phyloP scores from a whole-genome alignment of 2,113 vertebrate genomes.

The Leiothrix lutea region DNA sequence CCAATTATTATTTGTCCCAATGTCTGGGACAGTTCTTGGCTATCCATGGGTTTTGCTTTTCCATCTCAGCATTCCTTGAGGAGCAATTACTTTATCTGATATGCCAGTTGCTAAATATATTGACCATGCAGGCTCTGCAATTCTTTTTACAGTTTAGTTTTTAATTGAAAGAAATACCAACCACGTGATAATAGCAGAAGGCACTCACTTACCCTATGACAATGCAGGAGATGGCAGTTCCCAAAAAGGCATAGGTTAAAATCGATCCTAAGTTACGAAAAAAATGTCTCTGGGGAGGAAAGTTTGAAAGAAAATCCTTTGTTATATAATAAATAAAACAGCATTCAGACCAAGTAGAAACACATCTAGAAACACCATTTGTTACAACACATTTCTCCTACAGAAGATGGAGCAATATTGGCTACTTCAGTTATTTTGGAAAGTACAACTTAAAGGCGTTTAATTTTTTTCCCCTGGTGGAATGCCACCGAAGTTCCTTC shows the following conservation, averaged over 20 bases:
- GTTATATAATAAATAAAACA: background rate
- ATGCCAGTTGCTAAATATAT: background rate
- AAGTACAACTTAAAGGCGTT: background rate
- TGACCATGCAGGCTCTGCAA: background rate
- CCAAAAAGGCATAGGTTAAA: conserved; percentile 84
- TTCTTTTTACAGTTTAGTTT: background rate
- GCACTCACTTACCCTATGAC: conserved; percentile 81
- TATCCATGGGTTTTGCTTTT: background rate
- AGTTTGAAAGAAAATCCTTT: background rate
- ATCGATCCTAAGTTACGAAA: conserved; percentile 84
- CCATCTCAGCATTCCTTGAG: background rate
- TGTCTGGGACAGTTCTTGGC: background rate
- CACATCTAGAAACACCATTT: background rate
- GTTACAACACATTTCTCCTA: background rate
- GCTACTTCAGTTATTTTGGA: background rate
- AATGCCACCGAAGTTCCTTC: background rate
- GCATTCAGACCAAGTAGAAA: background rate
- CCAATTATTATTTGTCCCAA: background rate
- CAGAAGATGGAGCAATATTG: background rate
- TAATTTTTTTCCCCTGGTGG: background rate
- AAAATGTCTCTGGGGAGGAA: conserved; percentile 80
- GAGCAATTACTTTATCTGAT: background rate
- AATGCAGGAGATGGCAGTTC: conserved; percentile 82
- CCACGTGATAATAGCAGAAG: background rate
- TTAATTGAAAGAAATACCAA: background rate